A percentile compares a stretch with the other conserved stretches of the same genome.
These are phyloP conservation scores for Laterallus jamaicensis DNA, from an alignment of 2,113 vertebrate species.

Conservation along the genomic window DNA sequence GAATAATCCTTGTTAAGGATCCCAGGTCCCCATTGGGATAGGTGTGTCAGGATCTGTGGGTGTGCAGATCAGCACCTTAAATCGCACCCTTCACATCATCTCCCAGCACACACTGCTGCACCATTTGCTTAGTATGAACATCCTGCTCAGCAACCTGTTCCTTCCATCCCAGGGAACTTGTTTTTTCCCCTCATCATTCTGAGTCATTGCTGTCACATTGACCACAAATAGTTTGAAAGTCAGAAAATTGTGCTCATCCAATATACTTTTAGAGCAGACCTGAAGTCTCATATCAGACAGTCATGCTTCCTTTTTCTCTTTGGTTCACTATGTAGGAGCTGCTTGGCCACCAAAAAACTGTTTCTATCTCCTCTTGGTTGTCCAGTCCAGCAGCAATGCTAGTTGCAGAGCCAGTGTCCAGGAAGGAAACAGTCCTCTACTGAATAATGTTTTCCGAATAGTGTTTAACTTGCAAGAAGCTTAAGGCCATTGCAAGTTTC, in stretches of 20 bases:
- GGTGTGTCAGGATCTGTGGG: not conserved
- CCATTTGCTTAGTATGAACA: not conserved
- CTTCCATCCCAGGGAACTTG: not conserved
- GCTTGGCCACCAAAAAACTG: not conserved
- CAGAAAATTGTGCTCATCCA: not conserved
- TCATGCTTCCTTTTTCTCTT: not conserved
- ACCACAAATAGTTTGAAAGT: not conserved
- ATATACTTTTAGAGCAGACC: not conserved
- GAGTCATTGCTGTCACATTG: not conserved
- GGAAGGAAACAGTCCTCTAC: not conserved
- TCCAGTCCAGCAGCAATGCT: not conserved
- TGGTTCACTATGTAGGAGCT: rapidly evolving
- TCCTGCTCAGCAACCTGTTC: not conserved
- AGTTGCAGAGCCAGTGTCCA: not conserved
- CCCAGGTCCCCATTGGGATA: not conserved
- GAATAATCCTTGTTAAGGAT: not conserved
- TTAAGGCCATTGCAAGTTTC: not conserved
- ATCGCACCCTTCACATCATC: not conserved
- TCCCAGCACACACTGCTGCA: not conserved
- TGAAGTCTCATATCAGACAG: not conserved
- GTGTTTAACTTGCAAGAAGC: not conserved
- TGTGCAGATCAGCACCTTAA: not conserved
- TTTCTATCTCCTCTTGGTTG: not conserved
- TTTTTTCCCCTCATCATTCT: not conserved
- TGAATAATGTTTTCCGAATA: not conserved